These are phyloP conservation scores for Hirtodrosophila trivittata DNA, from an alignment of 2,888 invertebrate species.

Conservation along the genomic window DNA sequence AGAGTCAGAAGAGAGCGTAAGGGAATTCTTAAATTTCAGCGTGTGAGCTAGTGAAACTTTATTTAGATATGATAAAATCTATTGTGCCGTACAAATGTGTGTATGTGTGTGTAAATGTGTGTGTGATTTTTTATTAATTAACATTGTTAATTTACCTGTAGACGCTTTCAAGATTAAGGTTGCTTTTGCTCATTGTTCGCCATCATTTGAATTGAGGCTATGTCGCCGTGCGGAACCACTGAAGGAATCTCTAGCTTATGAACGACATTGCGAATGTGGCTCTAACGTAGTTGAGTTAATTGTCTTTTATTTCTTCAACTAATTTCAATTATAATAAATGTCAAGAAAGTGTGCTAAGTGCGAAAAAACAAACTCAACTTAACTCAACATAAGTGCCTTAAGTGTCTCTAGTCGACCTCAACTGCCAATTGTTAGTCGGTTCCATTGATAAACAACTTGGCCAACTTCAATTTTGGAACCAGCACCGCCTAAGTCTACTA, in stretches of 20 bases:
- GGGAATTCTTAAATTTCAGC: constrained; percentile 57
- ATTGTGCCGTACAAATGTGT: constrained; percentile 27
- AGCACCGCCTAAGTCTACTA: neutral
- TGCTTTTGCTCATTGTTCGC: constrained; percentile 41
- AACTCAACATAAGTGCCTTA: constrained; percentile 21
- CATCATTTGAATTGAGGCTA: constrained; percentile 45
- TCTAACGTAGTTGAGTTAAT: constrained; percentile 2
- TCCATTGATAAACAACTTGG: constrained; percentile 45
- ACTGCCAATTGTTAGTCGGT: constrained; percentile 19
- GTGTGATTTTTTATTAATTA: constrained; percentile 72
- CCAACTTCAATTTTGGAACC: constrained; percentile 20
- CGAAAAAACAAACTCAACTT: constrained; percentile 7
- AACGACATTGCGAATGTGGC: no score
- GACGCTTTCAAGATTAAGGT: constrained; percentile 58
- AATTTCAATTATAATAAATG: constrained; percentile 46
- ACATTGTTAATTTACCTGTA: constrained; percentile 69
- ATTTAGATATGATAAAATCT: constrained; percentile 69
- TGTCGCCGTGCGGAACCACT: constrained; percentile 19
- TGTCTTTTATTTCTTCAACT: constrained; percentile 49
- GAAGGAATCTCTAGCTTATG: constrained; percentile 15
- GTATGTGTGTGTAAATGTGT: constrained; percentile 6
- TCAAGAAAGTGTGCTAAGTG: constrained; percentile 55
- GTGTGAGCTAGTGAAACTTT: constrained; percentile 68
- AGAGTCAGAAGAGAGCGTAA: constrained; percentile 6
- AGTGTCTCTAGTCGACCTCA: constrained; percentile 31